Evolutionary conservation across 2,113 vertebrate genomes (phyloP).

Genomic region (Catharus bicknelli): DNA sequence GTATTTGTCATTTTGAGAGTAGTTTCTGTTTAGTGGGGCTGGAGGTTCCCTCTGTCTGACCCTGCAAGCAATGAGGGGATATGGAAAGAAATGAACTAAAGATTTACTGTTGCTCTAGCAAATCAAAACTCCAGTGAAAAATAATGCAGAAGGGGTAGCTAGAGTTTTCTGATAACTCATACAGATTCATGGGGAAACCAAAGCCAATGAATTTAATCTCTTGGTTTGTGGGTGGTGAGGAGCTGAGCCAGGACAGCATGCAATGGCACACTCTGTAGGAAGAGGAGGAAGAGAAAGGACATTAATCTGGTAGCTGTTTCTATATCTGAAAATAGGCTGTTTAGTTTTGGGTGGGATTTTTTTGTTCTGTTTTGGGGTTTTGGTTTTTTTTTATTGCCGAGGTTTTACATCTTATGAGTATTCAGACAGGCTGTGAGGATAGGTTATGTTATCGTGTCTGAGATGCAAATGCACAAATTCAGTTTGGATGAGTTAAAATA

Average conservation of each 20-base stretch:
- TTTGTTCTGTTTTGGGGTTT: background rate
- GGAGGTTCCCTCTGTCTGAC: slow-evolving; percentile 2
- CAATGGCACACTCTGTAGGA: background rate
- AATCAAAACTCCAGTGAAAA: slow-evolving; percentile 33
- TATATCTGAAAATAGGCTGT: background rate
- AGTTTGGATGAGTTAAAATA: background rate
- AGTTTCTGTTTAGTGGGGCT: background rate
- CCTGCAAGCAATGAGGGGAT: background rate
- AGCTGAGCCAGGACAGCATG: slow-evolving; percentile 5
- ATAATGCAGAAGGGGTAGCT: background rate
- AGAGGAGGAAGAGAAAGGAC: background rate
- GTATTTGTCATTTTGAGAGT: slow-evolving; percentile 24
- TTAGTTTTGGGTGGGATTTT: background rate
- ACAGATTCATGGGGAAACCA: slow-evolving; percentile 9
- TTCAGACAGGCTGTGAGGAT: background rate
- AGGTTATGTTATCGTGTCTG: background rate
- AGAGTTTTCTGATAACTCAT: slow-evolving; percentile 35
- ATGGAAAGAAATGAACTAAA: slow-evolving; percentile 39
- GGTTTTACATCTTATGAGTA: background rate
- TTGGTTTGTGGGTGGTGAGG: slow-evolving; percentile 22
- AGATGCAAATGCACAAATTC: background rate
- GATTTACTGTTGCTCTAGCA: slow-evolving; percentile 7
- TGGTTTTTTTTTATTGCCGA: background rate
- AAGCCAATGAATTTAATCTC: slow-evolving; percentile 27
- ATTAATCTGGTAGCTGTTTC: background rate